Base-by-base conservation (phyloP, 53 echinoderm and acorn worm species). In the Echinarachnius parma region DNA sequence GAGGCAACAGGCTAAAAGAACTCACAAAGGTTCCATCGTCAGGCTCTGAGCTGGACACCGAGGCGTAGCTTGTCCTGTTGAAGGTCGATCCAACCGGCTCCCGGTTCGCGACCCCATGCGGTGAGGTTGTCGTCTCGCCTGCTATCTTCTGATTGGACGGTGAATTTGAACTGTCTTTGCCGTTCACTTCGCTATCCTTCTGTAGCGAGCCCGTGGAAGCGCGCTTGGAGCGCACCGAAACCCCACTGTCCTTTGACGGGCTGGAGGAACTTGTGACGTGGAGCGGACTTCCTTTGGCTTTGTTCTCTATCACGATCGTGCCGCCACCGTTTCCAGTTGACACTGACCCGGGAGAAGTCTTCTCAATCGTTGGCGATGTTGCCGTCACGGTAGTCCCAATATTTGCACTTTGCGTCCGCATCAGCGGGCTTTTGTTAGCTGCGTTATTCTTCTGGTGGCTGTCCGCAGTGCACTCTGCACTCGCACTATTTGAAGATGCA, bases 11-110 rank as follows among this genome's bases (percentile, higher is more conserved):
- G n/a, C n/a, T n/a, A n/a, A n/a, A n/a, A n/a, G 13, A 59, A 98
- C 88, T 92, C 61, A 92, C 98, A 85, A 91, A 91, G 14, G 91
- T 83, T 25, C 74, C 57, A 66, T 91, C 96, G 35, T 93, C 93
- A 44, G 67, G 80, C 62, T 98, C 98, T 36, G 98, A 79, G 60
- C 96, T 91, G 60, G 96, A 87, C 53, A 84, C 84, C 14, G 96
- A 95, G 0, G 96, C 80, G 61, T 84, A 87, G 77, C 91, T 98
- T 9, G 82, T 80, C 47, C 98, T 72, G 47, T 65, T 66, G 46
- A 52, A 76, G 18, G 67, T 46, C 35, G 76, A 65, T 24, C 75
- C 63, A 25, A 60, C 23, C n/a, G 66, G 76, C 26, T 66, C 66
- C 42, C 67, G 27, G 28, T 79, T 79, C 19, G 29, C 24, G 3